Base-by-base conservation (phyloP, 2,888 invertebrate species). In the Lasioglossum vierecki region DNA sequence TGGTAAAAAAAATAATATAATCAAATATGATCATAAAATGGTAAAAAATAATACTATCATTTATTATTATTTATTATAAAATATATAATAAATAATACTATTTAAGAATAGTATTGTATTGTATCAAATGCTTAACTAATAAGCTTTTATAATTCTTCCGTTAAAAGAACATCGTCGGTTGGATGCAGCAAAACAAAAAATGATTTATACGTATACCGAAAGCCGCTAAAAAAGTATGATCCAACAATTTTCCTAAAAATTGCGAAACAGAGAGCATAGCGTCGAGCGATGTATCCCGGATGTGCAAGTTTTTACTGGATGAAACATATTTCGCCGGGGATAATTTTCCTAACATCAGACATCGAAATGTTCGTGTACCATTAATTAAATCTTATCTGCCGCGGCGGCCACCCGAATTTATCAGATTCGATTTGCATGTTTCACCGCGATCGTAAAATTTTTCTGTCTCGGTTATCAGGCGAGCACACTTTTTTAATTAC, bases 401-500 rank as follows among this genome's bases (percentile, higher is more conserved):
- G 9, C 11, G 4, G 39, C 39, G 30, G 60, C 66, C 60, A 70
- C 46, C 30, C 76, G 53, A 66, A 71, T 78, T 75, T 71, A 79
- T 57, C 63, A 44, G 46, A 63, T 70, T 75, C 74, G 60, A 78
- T 68, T 83, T 83, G 30, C 77, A 53, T 49, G 72, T 83, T 81
- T 72, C 75, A 83, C 71, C 57, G 75, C 35, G 41, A n/a, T 70
- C 70, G 26, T 57, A 70, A 73, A 49, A 71, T 79, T 75, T 53
- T 53, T 76, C 66, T 57, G 18, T 53, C 30, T 39, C 63, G 44
- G 68, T 79, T 84, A 63, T 75, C 71, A 63, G 26, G 78, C 44
- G 49, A 84, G 71, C 74, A 49, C 70, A 68, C 57, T 68, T 83
- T 79, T 79, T 70, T 71, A 84, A 83, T 83, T 83, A 74, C 57